These are phyloP conservation scores for Allolobophora icterica DNA, from an alignment of 2,888 invertebrate species.

Conservation along the genomic window DNA sequence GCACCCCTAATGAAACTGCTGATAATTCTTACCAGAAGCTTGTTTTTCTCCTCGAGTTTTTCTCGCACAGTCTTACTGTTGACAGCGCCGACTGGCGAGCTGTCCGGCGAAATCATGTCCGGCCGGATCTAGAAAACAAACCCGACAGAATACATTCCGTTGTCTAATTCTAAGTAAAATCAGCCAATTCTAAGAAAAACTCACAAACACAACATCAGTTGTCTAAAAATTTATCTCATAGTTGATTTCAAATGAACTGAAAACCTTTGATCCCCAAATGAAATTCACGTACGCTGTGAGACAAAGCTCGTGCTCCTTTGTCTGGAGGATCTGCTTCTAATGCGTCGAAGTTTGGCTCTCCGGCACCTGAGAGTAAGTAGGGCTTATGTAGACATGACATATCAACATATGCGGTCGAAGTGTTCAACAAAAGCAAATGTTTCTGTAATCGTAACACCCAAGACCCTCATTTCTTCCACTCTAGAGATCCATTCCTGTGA, in stretches of 20 bases:
- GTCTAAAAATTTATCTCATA: no score
- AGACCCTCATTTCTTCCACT: no score
- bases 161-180: neutral
- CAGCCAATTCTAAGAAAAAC: neutral
- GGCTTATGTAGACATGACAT: neutral
- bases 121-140: slow-evolving; percentile 75
- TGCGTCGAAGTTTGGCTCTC: slow-evolving; percentile 95
- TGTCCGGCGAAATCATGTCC: slow-evolving; percentile 89
- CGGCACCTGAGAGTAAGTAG: slow-evolving; percentile 72
- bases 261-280: no score
- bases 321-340: slow-evolving; percentile 95
- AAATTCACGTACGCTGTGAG: no score
- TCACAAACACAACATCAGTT: neutral
- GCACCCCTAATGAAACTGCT: neutral
- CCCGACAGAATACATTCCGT: no score
- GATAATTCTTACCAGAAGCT: slow-evolving; percentile 52
- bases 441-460: no score
- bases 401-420: neutral
- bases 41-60: slow-evolving; percentile 76
- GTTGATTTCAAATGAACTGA: no score
- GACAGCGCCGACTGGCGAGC: slow-evolving; percentile 80
- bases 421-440: no score
- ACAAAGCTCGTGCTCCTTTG: slow-evolving; percentile 74
- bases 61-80: slow-evolving; percentile 81
- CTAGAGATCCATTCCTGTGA: no score